phyloP scores from a whole-genome alignment of 2,888 invertebrate genomes.

The Chrysina gloriosa region DNA sequence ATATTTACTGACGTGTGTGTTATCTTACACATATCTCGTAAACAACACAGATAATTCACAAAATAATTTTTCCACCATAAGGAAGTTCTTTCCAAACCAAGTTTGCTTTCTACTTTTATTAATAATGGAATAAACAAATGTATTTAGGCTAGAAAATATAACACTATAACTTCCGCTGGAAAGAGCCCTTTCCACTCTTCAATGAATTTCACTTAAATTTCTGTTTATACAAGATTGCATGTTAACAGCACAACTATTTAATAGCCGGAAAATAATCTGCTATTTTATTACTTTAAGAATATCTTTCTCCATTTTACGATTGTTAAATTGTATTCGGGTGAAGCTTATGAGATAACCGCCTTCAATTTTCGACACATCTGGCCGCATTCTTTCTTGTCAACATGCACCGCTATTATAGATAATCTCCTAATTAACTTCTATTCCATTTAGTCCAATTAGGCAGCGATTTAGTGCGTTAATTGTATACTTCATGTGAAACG shows the following conservation, averaged over 20 bases:
- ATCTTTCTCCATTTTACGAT: conserved; percentile 2
- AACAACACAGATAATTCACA: too few relatives aligned
- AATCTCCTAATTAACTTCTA: conserved; percentile 21
- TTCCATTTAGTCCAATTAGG: conserved; percentile 22
- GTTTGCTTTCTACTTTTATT: not conserved
- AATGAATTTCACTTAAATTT: not conserved
- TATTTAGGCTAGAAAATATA: too few relatives aligned
- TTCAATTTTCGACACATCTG: conserved; percentile 17
- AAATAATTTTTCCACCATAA: not conserved
- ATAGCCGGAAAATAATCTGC: too few relatives aligned
- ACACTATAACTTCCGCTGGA: not conserved
- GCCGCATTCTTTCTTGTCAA: not conserved
- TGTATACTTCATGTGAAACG: conserved; percentile 11
- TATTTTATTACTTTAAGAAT: not conserved
- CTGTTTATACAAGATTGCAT: too few relatives aligned
- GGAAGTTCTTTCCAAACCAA: not conserved
- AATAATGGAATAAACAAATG: too few relatives aligned
- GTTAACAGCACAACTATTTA: too few relatives aligned
- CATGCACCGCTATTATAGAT: not conserved
- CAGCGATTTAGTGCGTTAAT: conserved; percentile 10
- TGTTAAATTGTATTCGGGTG: not conserved
- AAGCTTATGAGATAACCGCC: not conserved
- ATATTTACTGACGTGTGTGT: too few relatives aligned
- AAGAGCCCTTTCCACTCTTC: not conserved
- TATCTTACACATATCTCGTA: too few relatives aligned